Evolutionary conservation across 2,888 invertebrate genomes (phyloP), one percentile per base, ranked within the genome.

Genomic region (Caenorhabditis sp.): DNA sequence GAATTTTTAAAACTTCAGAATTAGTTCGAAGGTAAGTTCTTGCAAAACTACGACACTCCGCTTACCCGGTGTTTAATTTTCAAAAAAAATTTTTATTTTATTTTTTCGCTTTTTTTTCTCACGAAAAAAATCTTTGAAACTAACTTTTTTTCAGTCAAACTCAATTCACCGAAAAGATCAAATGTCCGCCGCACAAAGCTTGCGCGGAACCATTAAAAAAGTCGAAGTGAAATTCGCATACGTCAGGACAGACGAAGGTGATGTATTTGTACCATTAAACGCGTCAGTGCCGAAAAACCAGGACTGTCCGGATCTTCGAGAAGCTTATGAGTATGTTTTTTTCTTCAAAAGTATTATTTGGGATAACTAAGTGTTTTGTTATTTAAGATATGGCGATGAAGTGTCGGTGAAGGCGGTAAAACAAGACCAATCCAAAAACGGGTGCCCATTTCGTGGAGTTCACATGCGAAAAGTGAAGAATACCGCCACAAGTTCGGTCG

Each of bases 181-280:
- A 43, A 43, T 43, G 43, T 43, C 43, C 7, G 50, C 10, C 50
- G 4, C 5, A 20, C 21, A 10, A 26, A 56, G 62, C 38, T 4
- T 70, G 4, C 8, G 1, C 1, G 70, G 70, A 23, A 31, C 38
- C 0, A 62, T 70, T 21, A 36, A 53, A 14, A 66, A 63, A 59
- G 3, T 70, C 10, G 70, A 70, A 4, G 63, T 25, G 1, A 52
- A 27, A 0, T 70, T 31, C 49, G 70, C 70, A 1, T 70, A 54
- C 25, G 70, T 66, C 14, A 27, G 20, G 5, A 56, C 59, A 20
- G 59, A 63, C 8, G 1, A 14, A 5, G 66, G 66, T 59, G 50
- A 49, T 17, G 64, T 70, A 2, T 70, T 53, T 54, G 66, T 70
- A 12, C 66, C 66, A 54, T 31, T 59, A n/a, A 14, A 21, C 0